phyloP scores from a whole-genome alignment of 1,140 invertebrate species.

The Drosophila bifasciata region DNA sequence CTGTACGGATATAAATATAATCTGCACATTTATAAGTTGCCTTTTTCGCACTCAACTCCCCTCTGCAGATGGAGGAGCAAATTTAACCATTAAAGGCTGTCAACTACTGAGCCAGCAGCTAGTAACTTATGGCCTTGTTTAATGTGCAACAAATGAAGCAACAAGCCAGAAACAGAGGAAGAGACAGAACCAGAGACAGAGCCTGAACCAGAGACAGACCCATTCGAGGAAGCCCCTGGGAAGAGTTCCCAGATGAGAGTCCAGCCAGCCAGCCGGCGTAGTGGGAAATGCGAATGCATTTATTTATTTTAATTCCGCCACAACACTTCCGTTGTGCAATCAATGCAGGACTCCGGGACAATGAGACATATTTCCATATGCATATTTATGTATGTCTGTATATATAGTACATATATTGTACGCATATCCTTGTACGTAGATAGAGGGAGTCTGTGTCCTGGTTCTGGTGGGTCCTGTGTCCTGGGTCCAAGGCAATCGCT shows the following conservation, averaged over 20 bases:
- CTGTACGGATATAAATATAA: too few species aligned
- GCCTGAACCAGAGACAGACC: background rate
- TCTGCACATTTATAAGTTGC: too few species aligned
- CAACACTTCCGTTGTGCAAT: conserved; percentile 80
- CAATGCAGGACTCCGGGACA: conserved; percentile 74
- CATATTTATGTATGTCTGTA: conserved; percentile 16
- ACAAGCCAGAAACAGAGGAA: conserved; percentile 42
- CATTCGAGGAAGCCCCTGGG: background rate
- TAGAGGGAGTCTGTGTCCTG: conserved; percentile 17
- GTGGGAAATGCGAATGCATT: conserved; percentile 74
- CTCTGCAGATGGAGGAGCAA: too few species aligned
- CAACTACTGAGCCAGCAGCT: conserved; percentile 36
- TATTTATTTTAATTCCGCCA: conserved; percentile 83
- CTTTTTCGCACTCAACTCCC: too few species aligned
- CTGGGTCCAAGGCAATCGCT: conserved; percentile 68
- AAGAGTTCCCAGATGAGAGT: conserved; percentile 1
- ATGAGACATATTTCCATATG: conserved; percentile 64
- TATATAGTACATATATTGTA: background rate
- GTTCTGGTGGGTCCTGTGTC: conserved; percentile 19
- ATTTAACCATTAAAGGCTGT: conserved; percentile 40
- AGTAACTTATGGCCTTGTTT: conserved; percentile 61
- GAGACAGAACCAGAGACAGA: background rate
- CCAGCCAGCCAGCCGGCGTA: background rate
- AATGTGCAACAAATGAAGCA: conserved; percentile 76
- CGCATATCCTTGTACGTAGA: conserved; percentile 22